Percentiles rank a stretch among this genome's conserved stretches.
Conservation (phyloP, 2,888 invertebrate species). For the Fabriciana adippe region DNA sequence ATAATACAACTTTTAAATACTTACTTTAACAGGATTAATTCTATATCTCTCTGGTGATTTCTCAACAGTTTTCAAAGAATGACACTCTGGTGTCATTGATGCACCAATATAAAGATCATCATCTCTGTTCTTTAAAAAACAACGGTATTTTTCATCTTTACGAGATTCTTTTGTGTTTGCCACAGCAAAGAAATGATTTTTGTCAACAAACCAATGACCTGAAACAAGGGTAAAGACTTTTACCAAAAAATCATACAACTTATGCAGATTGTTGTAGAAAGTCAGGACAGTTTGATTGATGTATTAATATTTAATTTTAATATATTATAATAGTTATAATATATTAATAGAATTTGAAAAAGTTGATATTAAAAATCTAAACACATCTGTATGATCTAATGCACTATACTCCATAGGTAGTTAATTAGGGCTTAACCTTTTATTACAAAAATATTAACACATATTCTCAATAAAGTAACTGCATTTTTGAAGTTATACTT, state of each 20-base stretch:
- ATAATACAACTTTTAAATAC: neutral
- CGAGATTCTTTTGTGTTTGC: slow-evolving; percentile 97
- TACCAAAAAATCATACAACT: neutral
- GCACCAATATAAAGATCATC: slow-evolving; percentile 96
- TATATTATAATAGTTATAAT: too few relatives aligned
- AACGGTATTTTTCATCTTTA: slow-evolving; percentile 96
- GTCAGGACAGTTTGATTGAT: too few relatives aligned
- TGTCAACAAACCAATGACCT: slow-evolving; percentile 96
- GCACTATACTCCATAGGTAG: too few relatives aligned
- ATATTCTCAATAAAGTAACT: too few relatives aligned
- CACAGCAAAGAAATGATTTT: slow-evolving; percentile 98
- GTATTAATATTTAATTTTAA: too few relatives aligned
- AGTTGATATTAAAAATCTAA: slow-evolving; percentile 3
- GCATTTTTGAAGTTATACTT: too few relatives aligned
- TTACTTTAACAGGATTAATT: slow-evolving; percentile 88
- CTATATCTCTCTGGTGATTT: slow-evolving; percentile 95
- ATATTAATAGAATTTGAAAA: too few relatives aligned
- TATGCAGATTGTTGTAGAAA: too few relatives aligned
- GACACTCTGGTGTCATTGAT: slow-evolving; percentile 96
- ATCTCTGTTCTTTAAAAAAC: slow-evolving; percentile 96
- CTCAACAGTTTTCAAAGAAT: slow-evolving; percentile 94
- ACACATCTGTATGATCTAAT: neutral
- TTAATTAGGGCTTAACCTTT: too few relatives aligned
- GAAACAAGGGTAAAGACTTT: slow-evolving; percentile 37
- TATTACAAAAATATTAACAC: too few relatives aligned